These are phyloP conservation scores for Otus sunia DNA, from an alignment of 2,113 vertebrate genomes.

Conservation along the genomic window DNA sequence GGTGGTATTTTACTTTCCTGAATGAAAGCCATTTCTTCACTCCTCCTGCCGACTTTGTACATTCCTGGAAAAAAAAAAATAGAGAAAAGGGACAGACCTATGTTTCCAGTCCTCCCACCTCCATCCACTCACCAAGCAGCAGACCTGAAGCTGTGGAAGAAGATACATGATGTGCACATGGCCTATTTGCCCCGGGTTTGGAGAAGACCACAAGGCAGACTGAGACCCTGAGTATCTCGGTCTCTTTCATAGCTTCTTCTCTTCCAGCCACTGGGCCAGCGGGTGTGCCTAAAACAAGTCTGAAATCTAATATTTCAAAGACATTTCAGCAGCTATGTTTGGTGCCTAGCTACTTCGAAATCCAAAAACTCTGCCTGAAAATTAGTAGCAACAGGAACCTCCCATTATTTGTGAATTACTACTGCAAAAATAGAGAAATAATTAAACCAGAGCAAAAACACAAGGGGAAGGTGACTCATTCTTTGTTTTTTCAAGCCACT, in stretches of 20 bases:
- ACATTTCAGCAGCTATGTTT: neutral
- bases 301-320: neutral
- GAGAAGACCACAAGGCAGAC: neutral
- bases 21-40: neutral
- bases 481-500: neutral
- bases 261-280: neutral
- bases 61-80: neutral
- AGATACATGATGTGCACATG: neutral
- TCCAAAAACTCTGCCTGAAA: neutral
- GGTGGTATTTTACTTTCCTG: neutral
- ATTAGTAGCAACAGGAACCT: neutral
- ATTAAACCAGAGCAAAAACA: neutral
- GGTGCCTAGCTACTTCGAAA: neutral
- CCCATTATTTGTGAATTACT: neutral
- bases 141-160: neutral
- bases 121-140: neutral
- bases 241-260: neutral
- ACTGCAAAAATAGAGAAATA: neutral
- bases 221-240: neutral
- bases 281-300: neutral
- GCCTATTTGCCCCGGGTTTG: neutral
- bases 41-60: neutral
- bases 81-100: neutral
- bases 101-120: neutral
- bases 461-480: neutral